Conservation (phyloP, 2,113 vertebrate species). For the Mesoclemmys tuberculata region DNA sequence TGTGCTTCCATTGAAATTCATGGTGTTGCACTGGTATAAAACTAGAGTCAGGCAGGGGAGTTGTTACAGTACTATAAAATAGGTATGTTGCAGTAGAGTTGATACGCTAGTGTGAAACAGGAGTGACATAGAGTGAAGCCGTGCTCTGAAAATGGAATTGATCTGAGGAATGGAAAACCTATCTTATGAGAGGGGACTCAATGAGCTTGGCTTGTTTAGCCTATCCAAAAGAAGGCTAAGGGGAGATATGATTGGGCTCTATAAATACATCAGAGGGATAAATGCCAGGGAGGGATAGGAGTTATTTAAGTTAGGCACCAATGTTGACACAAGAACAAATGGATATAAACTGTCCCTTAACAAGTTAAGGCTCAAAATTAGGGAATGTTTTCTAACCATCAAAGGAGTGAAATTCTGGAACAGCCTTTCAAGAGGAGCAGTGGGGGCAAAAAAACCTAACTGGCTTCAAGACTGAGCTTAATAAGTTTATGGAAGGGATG, state of each 20-base stretch:
- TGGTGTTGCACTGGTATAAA: neutral
- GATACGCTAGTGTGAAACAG: no score
- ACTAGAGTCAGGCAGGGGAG: neutral
- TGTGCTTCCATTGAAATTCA: neutral
- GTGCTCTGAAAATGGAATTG: no score
- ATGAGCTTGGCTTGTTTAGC: neutral
- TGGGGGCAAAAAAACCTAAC: neutral
- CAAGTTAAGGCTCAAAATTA: neutral
- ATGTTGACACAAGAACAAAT: neutral
- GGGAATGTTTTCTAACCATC: neutral
- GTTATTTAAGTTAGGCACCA: no score
- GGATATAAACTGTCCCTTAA: neutral
- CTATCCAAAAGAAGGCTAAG: no score
- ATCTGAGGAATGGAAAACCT: no score
- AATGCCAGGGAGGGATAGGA: no score
- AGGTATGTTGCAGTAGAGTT: slow-evolving; percentile 1
- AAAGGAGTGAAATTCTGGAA: neutral
- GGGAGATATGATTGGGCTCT: no score
- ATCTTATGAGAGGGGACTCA: neutral
- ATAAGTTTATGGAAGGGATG: neutral
- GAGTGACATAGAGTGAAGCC: no score
- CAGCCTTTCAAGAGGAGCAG: no score
- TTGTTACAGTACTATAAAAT: neutral
- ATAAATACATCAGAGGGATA: no score
- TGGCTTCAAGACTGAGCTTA: neutral